A percentile compares a stretch with the other conserved stretches of the same genome.
phyloP scores from a whole-genome alignment of 1,140 invertebrate genomes.

The Heterodera schachtii region DNA sequence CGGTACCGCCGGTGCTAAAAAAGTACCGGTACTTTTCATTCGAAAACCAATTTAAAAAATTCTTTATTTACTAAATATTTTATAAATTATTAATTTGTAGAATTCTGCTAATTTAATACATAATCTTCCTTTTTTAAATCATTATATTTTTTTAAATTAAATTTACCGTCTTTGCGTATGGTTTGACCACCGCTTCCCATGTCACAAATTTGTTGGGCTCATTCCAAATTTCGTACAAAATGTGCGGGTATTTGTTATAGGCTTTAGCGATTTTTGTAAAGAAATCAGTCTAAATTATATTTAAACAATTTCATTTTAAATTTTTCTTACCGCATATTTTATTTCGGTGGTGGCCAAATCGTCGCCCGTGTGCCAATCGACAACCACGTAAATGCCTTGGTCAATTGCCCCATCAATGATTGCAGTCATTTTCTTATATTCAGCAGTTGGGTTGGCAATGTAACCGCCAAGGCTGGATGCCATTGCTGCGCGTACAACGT shows the following conservation, averaged over 20 bases:
- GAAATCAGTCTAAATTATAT: constrained; percentile 20
- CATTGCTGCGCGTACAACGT: constrained; percentile 34
- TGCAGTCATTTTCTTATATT: constrained; percentile 16
- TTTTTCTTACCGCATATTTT: neutral
- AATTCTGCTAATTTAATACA: too few species aligned
- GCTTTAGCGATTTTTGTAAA: constrained; percentile 32
- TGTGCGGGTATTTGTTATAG: constrained; percentile 20
- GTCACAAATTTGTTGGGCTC: constrained; percentile 8
- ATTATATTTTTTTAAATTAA: neutral
- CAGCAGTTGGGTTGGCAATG: constrained; percentile 14
- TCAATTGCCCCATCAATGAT: constrained; percentile 25
- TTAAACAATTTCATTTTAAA: neutral
- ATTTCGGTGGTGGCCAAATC: constrained; percentile 16
- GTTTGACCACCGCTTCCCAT: constrained; percentile 11
- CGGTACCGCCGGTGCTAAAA: too few species aligned
- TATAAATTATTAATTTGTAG: too few species aligned
- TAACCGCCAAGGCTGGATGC: constrained; percentile 20
- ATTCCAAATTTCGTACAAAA: constrained; percentile 35
- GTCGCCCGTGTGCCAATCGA: constrained; percentile 33
- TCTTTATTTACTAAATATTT: too few species aligned
- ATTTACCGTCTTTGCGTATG: constrained; percentile 12
- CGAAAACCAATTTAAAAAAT: too few species aligned
- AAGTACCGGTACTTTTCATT: too few species aligned
- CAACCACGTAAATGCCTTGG: constrained; percentile 33
- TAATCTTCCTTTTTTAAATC: too few species aligned